Percentiles rank a stretch among this genome's conserved stretches.
Conservation (phyloP, 2,113 vertebrate genomes). For the Scalopus aquaticus region DNA sequence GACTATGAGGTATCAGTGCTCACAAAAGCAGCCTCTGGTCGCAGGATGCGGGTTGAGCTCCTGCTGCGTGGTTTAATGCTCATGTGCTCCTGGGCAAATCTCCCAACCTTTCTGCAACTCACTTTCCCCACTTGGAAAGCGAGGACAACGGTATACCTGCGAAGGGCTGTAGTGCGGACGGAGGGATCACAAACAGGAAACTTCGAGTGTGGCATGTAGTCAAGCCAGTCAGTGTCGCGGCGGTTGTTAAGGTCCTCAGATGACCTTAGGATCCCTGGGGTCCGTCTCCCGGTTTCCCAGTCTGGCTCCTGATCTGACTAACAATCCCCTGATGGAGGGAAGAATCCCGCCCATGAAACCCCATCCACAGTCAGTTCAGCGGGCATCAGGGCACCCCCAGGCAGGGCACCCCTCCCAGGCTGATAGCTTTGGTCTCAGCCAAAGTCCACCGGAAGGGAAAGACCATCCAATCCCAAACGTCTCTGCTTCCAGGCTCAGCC, state of each 20-base stretch:
- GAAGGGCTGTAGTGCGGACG: background rate
- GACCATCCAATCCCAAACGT: background rate
- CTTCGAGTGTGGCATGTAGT: fast-evolving
- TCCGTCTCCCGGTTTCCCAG: background rate
- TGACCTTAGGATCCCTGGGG: background rate
- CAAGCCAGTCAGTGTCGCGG: fast-evolving
- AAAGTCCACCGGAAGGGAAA: background rate
- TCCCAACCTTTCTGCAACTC: background rate
- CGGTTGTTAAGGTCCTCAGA: background rate
- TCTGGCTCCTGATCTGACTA: background rate
- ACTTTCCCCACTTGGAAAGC: background rate
- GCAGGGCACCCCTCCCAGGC: too few relatives aligned
- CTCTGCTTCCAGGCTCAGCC: background rate
- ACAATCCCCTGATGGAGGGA: background rate
- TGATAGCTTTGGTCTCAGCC: background rate
- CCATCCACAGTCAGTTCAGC: background rate
- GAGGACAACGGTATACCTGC: background rate
- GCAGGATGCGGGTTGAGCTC: background rate
- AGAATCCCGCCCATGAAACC: background rate
- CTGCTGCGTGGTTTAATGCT: background rate
- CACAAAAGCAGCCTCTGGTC: background rate
- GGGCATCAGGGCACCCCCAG: background rate
- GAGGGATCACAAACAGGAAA: too few relatives aligned
- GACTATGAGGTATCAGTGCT: background rate
- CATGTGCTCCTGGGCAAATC: background rate